Evolutionary conservation across 1,140 invertebrate species (phyloP).

Genomic region (Lucilia cuprina): DNA sequence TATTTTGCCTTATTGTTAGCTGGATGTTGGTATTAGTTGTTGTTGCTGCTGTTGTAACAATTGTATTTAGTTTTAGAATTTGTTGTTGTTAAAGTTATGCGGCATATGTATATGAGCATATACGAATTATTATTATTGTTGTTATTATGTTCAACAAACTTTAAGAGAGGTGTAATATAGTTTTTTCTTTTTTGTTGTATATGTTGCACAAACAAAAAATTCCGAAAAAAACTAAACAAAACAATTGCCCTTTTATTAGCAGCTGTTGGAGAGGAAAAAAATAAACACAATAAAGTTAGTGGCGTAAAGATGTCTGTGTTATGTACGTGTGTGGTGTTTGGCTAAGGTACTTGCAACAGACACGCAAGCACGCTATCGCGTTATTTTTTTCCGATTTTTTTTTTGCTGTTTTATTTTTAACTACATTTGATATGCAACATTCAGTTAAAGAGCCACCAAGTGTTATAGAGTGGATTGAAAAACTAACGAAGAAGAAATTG

Average conservation of each 20-base stretch:
- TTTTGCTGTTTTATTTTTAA: neutral
- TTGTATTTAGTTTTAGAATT: neutral
- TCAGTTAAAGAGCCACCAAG: neutral
- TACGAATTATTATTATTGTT: neutral
- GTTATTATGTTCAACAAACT: neutral
- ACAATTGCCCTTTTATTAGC: slow-evolving; percentile 35
- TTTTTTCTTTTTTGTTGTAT: neutral
- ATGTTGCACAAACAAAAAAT: neutral
- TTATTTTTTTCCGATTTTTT: neutral
- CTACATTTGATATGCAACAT: slow-evolving; percentile 31
- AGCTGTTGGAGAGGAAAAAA: neutral
- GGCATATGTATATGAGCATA: neutral
- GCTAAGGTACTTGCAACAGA: neutral
- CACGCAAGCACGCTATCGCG: slow-evolving; percentile 32
- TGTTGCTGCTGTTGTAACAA: slow-evolving; percentile 15
- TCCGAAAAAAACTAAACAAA: slow-evolving; percentile 14
- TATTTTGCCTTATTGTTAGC: neutral
- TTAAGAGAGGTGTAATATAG: neutral
- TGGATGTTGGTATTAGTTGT: too few relatives aligned
- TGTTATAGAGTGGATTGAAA: neutral
- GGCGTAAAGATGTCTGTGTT: neutral
- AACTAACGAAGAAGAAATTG: slow-evolving; percentile 12
- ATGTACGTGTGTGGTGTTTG: neutral
- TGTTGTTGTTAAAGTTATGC: slow-evolving; percentile 8
- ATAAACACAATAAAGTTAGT: slow-evolving; percentile 7